phyloP scores from a whole-genome alignment of 2,113 vertebrate species.

The Hypocryptadius cinnamomeus region DNA sequence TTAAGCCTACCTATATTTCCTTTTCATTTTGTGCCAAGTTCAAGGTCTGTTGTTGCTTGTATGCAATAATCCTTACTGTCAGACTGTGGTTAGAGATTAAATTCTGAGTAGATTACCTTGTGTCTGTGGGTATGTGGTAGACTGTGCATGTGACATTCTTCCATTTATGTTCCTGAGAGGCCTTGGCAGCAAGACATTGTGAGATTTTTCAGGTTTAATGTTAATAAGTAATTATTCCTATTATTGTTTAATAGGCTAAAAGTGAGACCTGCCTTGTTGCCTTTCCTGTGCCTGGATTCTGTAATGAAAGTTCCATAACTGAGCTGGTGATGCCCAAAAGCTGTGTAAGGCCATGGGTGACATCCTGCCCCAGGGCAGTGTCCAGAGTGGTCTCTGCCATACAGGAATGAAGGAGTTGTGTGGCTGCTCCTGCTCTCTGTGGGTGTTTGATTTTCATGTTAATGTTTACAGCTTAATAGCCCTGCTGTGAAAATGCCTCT shows the following conservation, averaged over 20 bases:
- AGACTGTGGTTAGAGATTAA: background rate
- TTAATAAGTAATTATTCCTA: background rate
- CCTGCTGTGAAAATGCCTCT: background rate
- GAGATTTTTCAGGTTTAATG: background rate
- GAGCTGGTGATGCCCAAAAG: background rate
- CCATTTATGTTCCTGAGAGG: background rate
- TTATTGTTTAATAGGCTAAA: background rate
- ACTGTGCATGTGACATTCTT: background rate
- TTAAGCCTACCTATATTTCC: background rate
- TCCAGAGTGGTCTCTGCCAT: background rate
- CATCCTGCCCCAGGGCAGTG: background rate
- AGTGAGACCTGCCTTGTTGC: background rate
- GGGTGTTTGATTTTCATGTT: background rate
- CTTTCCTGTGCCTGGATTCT: background rate
- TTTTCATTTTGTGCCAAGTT: background rate
- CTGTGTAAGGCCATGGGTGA: rapidly evolving
- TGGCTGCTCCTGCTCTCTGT: background rate
- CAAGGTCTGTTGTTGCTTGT: background rate
- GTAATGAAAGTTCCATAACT: background rate
- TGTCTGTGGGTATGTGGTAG: background rate
- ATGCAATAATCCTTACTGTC: background rate
- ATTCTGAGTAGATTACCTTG: background rate
- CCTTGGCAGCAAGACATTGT: background rate
- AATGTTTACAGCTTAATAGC: background rate
- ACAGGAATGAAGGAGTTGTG: background rate